A percentile compares a stretch with the other conserved stretches of the same genome.
Evolutionary conservation across 2,797 vertebrate species (phyloP).

Genomic region (Cirrhinus mrigala): DNA sequence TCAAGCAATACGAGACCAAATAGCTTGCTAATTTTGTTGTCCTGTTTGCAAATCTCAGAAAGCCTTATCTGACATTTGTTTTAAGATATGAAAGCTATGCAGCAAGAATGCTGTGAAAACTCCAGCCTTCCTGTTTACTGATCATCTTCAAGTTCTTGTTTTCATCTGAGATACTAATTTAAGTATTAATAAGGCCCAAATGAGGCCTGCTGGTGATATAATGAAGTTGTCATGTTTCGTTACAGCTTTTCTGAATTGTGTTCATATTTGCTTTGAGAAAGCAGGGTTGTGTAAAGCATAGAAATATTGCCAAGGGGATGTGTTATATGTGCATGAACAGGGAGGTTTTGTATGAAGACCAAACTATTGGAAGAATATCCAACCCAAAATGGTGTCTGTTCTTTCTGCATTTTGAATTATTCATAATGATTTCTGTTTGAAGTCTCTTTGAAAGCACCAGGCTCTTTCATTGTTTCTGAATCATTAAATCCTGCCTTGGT

Average conservation of each 20-base stretch:
- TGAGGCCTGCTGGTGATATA: not conserved
- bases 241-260: not conserved
- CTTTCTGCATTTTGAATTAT: conserved; percentile 28
- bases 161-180: not conserved
- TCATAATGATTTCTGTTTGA: conserved; percentile 20
- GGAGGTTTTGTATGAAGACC: conserved; percentile 12
- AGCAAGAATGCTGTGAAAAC: not conserved
- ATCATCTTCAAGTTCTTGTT: conserved; percentile 9
- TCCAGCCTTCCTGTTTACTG: not conserved
- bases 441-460: conserved; percentile 25
- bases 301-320: not conserved
- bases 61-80: not conserved
- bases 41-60: not conserved
- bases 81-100: not conserved
- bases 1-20: not conserved
- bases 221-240: not conserved
- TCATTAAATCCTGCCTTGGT: not conserved
- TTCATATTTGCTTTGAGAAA: conserved; percentile 20
- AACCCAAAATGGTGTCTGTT: not conserved
- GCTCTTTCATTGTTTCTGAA: conserved; percentile 15
- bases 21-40: not conserved
- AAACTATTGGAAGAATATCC: conserved; percentile 11
- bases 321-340: not conserved
- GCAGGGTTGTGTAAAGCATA: not conserved
- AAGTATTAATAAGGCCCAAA: not conserved